Conservation (phyloP, 2,113 vertebrate species). For the Odontesthes bonariensis region DNA sequence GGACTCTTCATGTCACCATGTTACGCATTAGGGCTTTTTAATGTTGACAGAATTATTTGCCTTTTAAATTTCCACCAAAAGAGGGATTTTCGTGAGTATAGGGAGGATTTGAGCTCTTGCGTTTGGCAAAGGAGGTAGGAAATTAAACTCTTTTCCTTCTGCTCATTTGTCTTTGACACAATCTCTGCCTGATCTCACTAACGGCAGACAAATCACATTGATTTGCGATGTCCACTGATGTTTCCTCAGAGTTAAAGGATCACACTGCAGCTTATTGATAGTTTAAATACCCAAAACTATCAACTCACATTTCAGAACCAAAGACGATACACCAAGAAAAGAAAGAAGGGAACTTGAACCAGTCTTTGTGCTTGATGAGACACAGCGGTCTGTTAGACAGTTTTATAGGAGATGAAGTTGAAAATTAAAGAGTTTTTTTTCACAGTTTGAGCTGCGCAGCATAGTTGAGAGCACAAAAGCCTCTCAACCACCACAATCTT, state of each 20-base stretch:
- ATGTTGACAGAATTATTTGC: slow-evolving; percentile 47
- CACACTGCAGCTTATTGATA: slow-evolving; percentile 3
- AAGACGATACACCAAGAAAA: neutral
- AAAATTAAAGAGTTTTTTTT: slow-evolving; percentile 40
- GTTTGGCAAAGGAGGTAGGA: slow-evolving; percentile 36
- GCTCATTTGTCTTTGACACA: slow-evolving; percentile 38
- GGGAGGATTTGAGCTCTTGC: slow-evolving; percentile 49
- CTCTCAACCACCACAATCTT: slow-evolving; percentile 7
- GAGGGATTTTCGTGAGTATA: slow-evolving; percentile 24
- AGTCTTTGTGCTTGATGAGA: slow-evolving; percentile 11
- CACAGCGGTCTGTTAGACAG: neutral
- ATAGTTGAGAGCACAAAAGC: slow-evolving; percentile 37
- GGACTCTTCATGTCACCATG: slow-evolving; percentile 35
- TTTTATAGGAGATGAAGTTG: slow-evolving; percentile 18
- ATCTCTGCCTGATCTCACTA: slow-evolving; percentile 24
- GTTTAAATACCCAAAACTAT: neutral
- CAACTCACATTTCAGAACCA: neutral
- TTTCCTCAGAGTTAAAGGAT: slow-evolving; percentile 35
- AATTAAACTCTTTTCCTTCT: slow-evolving; percentile 37
- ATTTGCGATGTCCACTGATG: slow-evolving; percentile 8
- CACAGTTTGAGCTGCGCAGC: slow-evolving; percentile 39
- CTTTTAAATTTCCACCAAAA: slow-evolving; percentile 49
- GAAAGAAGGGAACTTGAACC: neutral
- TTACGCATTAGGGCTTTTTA: slow-evolving; percentile 30
- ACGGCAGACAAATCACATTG: neutral